Base-by-base conservation (phyloP, 2,888 invertebrate species). In the Ptilodon capucinus region DNA sequence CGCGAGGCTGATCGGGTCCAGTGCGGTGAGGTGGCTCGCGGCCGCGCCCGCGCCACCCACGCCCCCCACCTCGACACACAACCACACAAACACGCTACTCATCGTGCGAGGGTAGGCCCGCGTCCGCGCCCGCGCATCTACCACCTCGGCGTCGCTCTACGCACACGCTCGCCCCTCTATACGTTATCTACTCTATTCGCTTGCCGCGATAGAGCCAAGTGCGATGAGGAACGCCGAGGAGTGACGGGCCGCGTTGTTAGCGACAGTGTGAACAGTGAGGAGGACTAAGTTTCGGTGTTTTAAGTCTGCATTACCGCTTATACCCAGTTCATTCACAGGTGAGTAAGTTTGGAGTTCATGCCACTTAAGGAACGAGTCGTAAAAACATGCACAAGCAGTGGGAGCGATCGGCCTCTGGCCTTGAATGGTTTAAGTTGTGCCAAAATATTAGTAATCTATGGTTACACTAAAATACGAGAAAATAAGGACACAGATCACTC, bases 21-120 rank as follows among this genome's bases (percentile, higher is more conserved):
- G 84, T 78, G 91, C 92, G 79, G 92, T 81, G 85, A 91, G 91
- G 83, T 92, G 92, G 79, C 91, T 82, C 76, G 91, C 87, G 67
- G 91, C 91, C 73, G 91, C 91, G 72, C 88, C 88, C 78, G 91
- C 84, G 79, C 89, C 89, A 87, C 89, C 86, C 88, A 92, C 81
- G 86, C 92, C 92, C 81, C 92, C 92, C 89, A 92, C 92, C 92
- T 92, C 92, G 84, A 91, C 91, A 92, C 92, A 92, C 84, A 88
- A 90, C 87, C 89, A 90, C 88, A 91, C 87, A 89, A 86, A 89
- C 81, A 86, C 89, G 87, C 87, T 90, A 90, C 89, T 90, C 81
- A 88, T 86, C 85, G 88, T 87, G 88, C 86, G 81, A 79, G 80
- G 76, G 71, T 70, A 50, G 48, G 48, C 49, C 56, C 57, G 56